Percentiles rank a stretch among this genome's conserved stretches.
Evolutionary conservation across 2,113 vertebrate species (phyloP).

Genomic region (human (Homo sapiens)): GRCh38 chr1:14448001-14448500

Average conservation of each 20-base stretch:
- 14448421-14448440: neutral
- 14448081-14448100: neutral
- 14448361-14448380: neutral
- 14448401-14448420: accelerated
- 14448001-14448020: neutral
- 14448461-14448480: neutral
- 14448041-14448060: neutral
- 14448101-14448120: accelerated
- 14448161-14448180: neutral
- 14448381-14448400: neutral
- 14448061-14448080: too few relatives aligned
- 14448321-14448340: neutral
- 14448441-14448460: too few relatives aligned
- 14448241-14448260: neutral
- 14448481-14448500: neutral
- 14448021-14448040: too few relatives aligned
- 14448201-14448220: neutral
- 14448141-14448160: neutral
- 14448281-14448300: neutral
- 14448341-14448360: neutral
- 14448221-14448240: neutral
- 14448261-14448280: neutral
- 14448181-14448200: neutral
- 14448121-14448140: neutral
- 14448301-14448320: neutral